phyloP scores from a whole-genome alignment of 2,888 invertebrate genomes.

The Acleris literana region DNA sequence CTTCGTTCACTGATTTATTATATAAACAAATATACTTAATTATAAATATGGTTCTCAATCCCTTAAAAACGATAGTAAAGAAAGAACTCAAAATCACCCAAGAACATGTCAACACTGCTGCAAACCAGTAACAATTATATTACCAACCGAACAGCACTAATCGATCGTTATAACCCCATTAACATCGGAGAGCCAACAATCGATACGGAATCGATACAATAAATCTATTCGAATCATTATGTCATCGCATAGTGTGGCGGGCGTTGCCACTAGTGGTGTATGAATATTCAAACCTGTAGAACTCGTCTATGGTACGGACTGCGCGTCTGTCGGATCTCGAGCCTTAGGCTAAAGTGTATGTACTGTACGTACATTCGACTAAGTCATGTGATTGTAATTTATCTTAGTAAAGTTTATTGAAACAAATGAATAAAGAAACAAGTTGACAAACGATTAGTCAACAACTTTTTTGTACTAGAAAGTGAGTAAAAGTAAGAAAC shows the following conservation, averaged over 20 bases:
- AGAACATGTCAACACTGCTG: neutral
- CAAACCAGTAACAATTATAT: conserved; percentile 27
- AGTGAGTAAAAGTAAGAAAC: too few relatives aligned
- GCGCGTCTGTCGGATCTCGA: conserved; percentile 5
- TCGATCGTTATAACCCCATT: conserved; percentile 33
- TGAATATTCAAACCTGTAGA: conserved; percentile 67
- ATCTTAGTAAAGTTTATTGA: neutral
- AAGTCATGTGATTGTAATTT: neutral
- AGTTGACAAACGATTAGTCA: too few relatives aligned
- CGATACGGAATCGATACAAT: conserved; percentile 51
- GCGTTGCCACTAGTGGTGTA: conserved; percentile 53
- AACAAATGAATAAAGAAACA: neutral
- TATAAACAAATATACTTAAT: too few relatives aligned
- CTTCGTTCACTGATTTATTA: too few relatives aligned
- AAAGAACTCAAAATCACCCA: neutral
- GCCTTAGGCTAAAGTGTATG: conserved; percentile 7
- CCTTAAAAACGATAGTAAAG: neutral
- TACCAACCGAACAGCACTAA: conserved; percentile 29
- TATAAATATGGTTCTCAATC: too few relatives aligned
- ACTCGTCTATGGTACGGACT: conserved; percentile 45
- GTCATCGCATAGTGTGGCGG: conserved; percentile 69
- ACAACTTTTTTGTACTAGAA: too few relatives aligned
- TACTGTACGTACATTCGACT: neutral
- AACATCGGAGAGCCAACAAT: conserved; percentile 40
- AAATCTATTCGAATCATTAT: conserved; percentile 70